Base-by-base conservation (phyloP, 2,797 vertebrate species). In the Poecilia picta region DNA sequence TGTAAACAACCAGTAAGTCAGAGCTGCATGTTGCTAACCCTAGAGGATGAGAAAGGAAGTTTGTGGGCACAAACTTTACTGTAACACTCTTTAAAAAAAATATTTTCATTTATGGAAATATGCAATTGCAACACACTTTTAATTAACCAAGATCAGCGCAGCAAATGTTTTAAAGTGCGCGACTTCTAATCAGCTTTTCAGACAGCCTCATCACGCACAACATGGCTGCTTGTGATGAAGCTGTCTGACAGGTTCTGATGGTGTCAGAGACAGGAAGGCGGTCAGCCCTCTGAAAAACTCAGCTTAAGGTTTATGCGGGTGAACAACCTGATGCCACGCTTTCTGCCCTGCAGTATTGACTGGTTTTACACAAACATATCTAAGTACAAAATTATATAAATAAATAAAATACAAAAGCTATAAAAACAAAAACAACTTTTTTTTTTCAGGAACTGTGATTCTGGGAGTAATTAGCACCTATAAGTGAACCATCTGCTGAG, bases 1-100 rank as follows among this genome's bases (percentile, higher is more conserved):
- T 83, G 85, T 97, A 89, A 99, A 97, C 92, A 99, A 99, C 12
- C 96, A 97, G 98, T 99, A 92, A 95, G 98, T 92, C 23, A 59
- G 73, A 39, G 43, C n/a, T 51, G 36, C 59, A 41, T 74, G 51
- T 71, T 43, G 13, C 62, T 28, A 57, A n/a, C 53, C 4, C 1
- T 39, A 36, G 20, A 36, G 33, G 33, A 39, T 39, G 62, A 66
- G 33, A 39, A 20, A 36, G 3, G 33, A 66, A 6, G 6, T 64
- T 20, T 23, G 33, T 64, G 18, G 6, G 18, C 8, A 36, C 15
- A 64, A 36, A 64, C 18, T 2, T 49, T 2, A 1, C 7, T 36
- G 31, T 20, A 20, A 64, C 6, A 20, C 62, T 2, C 0, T 0
- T 36, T 36, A 36, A 41, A 68, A 68, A 25, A 68, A 2, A 62